Evolutionary conservation across 2,113 vertebrate species (phyloP), one percentile per base, ranked within the genome.

Genomic region (Aptenodytes forsteri): DNA sequence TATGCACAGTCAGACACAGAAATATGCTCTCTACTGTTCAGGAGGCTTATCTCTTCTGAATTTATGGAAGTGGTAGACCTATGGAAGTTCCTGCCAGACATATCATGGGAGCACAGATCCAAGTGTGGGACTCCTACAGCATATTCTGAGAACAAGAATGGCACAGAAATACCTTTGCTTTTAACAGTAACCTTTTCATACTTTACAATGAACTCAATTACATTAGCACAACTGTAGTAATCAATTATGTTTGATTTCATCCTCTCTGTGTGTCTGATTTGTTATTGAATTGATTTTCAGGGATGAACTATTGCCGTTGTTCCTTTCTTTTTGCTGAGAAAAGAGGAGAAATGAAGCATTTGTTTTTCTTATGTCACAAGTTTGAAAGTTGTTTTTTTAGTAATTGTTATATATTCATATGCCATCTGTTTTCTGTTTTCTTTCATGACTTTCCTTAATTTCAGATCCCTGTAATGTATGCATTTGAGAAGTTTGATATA

Each of bases 381-480:
- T 87, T 89, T 95, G 56, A 84, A 93, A 92, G 66, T 62, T 59
- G 25, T 26, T 91, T 93, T 82, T 90, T 91, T 54, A 76, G 86
- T 75, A 91, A 76, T 96, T 91, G 52, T 96, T 96, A 12, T 91
- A n/a, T 91, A 83, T 94, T 87, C 91, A 70, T 76, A 55, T 91
- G 80, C 97, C 95, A 97, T 96, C 96, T 97, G 95, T 87, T 94
- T 97, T 96, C 87, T 93, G 78, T 80, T 97, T 93, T 90, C 77
- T 85, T 90, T 96, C 77, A 72, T 84, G 30, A 73, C 65, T 95
- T 90, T 40, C 84, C 96, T 88, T 80, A 87, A 89, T 94, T 96
- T 95, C 83, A 89, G 44, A 91, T 89, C 40, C 75, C 29, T 79
- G 16, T 91, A 87, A 96, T 79, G 36, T 92, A 92, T 87, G 50